Evolutionary conservation across 2,113 vertebrate species (phyloP), one percentile per base, ranked within the genome.

Genomic region (Saguinus midas): DNA sequence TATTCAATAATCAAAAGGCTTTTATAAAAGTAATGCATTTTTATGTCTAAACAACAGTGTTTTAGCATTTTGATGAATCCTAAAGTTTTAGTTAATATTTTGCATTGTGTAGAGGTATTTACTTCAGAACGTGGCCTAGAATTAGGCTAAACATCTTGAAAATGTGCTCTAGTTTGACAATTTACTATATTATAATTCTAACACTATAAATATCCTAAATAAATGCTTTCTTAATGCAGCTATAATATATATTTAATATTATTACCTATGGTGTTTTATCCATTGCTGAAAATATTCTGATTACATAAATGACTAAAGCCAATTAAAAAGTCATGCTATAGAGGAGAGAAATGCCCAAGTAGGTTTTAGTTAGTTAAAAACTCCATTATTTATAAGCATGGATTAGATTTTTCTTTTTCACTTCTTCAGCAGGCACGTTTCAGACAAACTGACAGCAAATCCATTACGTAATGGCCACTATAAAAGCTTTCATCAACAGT

Each of bases 121-220:
- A 27, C 14, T 80, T 87, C 11, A 57, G 66, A 89, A 57, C 80
- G 45, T 52, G 8, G 0, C 29, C 50, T 84, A 35, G 35, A 76
- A 79, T 92, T 91, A 32, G 43, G 78, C 84, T 27, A 85, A 83
- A 81, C 8, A 52, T 78, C 94, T 85, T 90, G 23, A 92, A 95
- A 95, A 83, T 79, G 27, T 35, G 57, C 17, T 20, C 12, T 66
- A 10, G 17, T 80, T 97, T 91, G 35, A 57, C 58, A 73, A 48
- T 48, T 94, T 88, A 64, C 32, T 73, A 9, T 68, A 45, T 40
- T 72, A 35, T 3, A 45, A 52, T 72, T 4, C 8, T 70, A 66
- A 85, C 4, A 50, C 14, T 83, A 13, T 35, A 88, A 78, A 78
- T 45, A 45, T 70, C 3, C 7, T 70, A 66, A 82, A 11, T n/a